These are phyloP conservation scores for Gorsachius magnificus DNA, from an alignment of 2,797 vertebrate genomes.

Conservation along the genomic window DNA sequence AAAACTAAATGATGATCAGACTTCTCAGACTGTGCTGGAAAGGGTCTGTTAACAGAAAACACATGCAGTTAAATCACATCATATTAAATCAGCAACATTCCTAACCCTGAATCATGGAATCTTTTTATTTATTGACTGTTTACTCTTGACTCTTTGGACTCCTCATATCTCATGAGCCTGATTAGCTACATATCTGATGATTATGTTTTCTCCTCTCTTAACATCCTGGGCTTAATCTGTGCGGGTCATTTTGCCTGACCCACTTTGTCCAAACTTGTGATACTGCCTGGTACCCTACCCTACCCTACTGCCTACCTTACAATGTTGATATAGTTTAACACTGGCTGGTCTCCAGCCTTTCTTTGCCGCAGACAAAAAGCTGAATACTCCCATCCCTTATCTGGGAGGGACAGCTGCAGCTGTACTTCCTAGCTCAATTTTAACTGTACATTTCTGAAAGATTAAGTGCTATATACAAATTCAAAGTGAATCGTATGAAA, in stretches of 20 bases:
- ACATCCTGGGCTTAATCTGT: background rate
- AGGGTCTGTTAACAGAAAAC: constrained; percentile 18
- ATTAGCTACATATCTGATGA: background rate
- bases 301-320: background rate
- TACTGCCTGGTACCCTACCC: background rate
- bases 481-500: constrained; percentile 14
- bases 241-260: background rate
- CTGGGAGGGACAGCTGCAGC: constrained; percentile 32
- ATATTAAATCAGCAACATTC: constrained; percentile 16
- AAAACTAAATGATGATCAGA: constrained; percentile 13
- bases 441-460: constrained; percentile 2
- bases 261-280: background rate
- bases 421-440: constrained; percentile 12
- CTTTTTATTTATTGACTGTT: constrained; percentile 30
- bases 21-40: background rate
- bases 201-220: background rate
- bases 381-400: constrained; percentile 32
- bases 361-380: background rate
- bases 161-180: background rate
- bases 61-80: background rate
- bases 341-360: constrained; percentile 1
- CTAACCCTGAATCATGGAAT: background rate
- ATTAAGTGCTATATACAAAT: background rate
- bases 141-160: constrained; percentile 4
- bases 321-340: background rate